These are phyloP conservation scores for Papilio elwesi DNA, from an alignment of 2,888 invertebrate species.

Conservation along the genomic window DNA sequence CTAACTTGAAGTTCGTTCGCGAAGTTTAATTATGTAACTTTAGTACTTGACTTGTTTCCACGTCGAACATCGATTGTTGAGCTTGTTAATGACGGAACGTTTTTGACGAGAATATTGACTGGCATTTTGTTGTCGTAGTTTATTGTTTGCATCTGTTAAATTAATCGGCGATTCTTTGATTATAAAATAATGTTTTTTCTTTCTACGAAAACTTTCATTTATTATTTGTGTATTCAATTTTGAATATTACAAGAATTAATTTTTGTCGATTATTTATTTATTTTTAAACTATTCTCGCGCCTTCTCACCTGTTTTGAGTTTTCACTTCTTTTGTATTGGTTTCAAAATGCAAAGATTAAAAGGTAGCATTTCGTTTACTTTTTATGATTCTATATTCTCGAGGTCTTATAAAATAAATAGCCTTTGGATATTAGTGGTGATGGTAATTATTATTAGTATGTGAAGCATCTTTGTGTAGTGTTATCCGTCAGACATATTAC, in stretches of 20 bases:
- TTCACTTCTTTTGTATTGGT: too few species aligned
- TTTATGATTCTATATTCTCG: too few species aligned
- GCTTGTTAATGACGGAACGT: constrained; percentile 21
- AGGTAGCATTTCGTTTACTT: too few species aligned
- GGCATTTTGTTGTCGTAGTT: neutral
- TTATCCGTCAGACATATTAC: constrained; percentile 9
- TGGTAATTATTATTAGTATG: neutral
- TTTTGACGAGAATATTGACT: constrained; percentile 24
- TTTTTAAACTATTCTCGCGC: too few species aligned
- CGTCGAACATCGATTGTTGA: constrained; percentile 26
- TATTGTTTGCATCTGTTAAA: neutral
- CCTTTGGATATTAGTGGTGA: too few species aligned
- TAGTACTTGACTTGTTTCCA: constrained; percentile 24
- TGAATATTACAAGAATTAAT: too few species aligned
- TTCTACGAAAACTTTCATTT: too few species aligned
- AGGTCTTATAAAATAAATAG: too few species aligned
- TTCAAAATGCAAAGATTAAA: too few species aligned
- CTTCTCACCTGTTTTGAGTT: too few species aligned
- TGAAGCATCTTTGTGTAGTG: neutral
- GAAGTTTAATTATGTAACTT: constrained; percentile 38
- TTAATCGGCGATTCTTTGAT: neutral
- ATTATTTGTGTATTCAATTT: too few species aligned
- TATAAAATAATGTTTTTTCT: neutral
- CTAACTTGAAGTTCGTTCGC: constrained; percentile 25
- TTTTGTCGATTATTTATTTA: too few species aligned